Evolutionary conservation across 2,888 invertebrate genomes (phyloP).

Genomic region (Sabatieria punctata): DNA sequence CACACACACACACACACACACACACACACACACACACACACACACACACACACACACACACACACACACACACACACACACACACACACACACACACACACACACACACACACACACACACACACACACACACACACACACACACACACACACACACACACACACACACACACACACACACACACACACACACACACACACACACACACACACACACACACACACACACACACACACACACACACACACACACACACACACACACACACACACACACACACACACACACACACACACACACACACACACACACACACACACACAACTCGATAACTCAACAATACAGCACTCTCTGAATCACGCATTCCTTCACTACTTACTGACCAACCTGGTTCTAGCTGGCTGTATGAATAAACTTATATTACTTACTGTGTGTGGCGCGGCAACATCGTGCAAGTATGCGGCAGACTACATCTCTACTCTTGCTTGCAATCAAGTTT

Average conservation of each 20-base stretch:
- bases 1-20: slow-evolving; percentile 11
- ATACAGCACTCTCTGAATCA: no score
- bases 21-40: slow-evolving; percentile 10
- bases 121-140: not conserved
- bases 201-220: not conserved
- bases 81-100: not conserved
- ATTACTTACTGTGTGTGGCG: no score
- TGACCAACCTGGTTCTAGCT: no score
- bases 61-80: not conserved
- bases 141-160: not conserved
- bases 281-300: not conserved
- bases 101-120: not conserved
- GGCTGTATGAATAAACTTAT: no score
- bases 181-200: not conserved
- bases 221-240: not conserved
- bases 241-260: not conserved
- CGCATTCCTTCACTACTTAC: no score
- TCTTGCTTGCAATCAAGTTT: no score
- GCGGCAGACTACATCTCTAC: no score
- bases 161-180: not conserved
- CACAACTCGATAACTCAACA: no score
- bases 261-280: not conserved
- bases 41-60: slow-evolving; percentile 8
- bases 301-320: not conserved
- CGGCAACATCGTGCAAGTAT: no score